These are phyloP conservation scores for Hyles lineata DNA, from an alignment of 2,888 invertebrate species.

Conservation along the genomic window DNA sequence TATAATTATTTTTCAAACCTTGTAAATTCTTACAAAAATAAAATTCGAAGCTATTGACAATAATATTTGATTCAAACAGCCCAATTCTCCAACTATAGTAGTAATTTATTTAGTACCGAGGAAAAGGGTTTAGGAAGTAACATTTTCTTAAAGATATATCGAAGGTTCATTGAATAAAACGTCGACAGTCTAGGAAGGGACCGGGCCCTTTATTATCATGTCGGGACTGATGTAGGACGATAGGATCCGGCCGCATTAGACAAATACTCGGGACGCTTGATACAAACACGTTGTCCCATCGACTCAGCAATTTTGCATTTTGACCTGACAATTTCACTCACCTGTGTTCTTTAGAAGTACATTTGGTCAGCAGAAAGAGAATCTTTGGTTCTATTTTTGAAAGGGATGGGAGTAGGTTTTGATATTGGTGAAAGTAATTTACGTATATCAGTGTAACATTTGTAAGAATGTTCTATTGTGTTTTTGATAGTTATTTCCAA, in stretches of 20 bases:
- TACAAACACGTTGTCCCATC: conserved; percentile 38
- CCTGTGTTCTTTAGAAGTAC: conserved; percentile 23
- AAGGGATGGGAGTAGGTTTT: not conserved
- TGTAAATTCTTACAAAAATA: too few relatives aligned
- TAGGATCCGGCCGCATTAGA: conserved; percentile 51
- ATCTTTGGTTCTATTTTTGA: conserved; percentile 12
- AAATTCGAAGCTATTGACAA: not conserved
- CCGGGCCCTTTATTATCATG: conserved; percentile 67
- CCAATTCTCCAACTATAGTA: not conserved
- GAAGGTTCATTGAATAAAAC: conserved; percentile 73
- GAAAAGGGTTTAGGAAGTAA: conserved; percentile 39
- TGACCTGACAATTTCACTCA: conserved; percentile 31
- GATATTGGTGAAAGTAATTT: not conserved
- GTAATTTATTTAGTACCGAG: conserved; percentile 22
- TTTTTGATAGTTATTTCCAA: too few relatives aligned
- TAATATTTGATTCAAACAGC: not conserved
- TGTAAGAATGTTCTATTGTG: too few relatives aligned
- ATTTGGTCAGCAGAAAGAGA: not conserved
- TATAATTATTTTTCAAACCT: too few relatives aligned
- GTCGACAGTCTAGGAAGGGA: conserved; percentile 52
- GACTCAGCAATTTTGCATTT: conserved; percentile 33
- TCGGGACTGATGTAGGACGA: conserved; percentile 63
- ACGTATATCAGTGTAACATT: too few relatives aligned
- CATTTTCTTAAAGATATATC: conserved; percentile 55
- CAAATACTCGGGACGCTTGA: conserved; percentile 54